Evolutionary conservation across 1,140 invertebrate species (phyloP).

Genomic region (Nilaparvata lugens): DNA sequence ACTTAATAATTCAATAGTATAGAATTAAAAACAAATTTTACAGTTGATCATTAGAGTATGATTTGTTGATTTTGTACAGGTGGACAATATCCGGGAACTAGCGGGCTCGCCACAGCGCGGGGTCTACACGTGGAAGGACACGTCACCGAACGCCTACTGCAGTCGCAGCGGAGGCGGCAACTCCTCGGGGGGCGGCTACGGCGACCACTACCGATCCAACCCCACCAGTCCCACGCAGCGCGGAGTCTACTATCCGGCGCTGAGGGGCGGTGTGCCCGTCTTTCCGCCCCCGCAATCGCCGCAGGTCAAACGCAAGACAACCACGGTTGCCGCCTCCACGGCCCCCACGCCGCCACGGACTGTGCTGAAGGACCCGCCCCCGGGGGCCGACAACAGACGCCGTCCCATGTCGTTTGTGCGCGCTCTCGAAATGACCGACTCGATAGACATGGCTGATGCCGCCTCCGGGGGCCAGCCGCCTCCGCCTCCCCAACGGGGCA

Average conservation of each 20-base stretch:
- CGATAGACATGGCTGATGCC: constrained; percentile 55
- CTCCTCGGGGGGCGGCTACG: constrained; percentile 8
- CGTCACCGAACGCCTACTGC: constrained; percentile 41
- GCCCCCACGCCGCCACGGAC: constrained; percentile 31
- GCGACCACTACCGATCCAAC: constrained; percentile 56
- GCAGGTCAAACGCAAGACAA: constrained; percentile 51
- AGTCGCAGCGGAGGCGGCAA: constrained; percentile 30
- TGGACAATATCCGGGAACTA: constrained; percentile 59
- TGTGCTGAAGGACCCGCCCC: too few species aligned
- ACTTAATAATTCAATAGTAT: too few species aligned
- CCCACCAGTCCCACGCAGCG: constrained; percentile 67
- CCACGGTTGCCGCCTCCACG: constrained; percentile 21
- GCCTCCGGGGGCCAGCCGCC: constrained; percentile 23
- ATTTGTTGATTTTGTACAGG: too few species aligned
- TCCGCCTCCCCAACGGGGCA: constrained; percentile 35
- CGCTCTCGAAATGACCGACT: constrained; percentile 83
- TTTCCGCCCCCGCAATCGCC: constrained; percentile 54
- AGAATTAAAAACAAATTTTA: too few species aligned
- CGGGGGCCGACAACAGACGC: constrained; percentile 39
- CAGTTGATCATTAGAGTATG: too few species aligned
- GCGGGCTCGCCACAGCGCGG: constrained; percentile 75
- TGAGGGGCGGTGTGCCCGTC: constrained; percentile 54
- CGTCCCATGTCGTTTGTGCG: constrained; percentile 88
- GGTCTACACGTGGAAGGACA: constrained; percentile 76
- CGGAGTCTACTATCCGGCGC: constrained; percentile 33